A percentile compares a stretch with the other conserved stretches of the same genome.
phyloP scores from a whole-genome alignment of 2,113 vertebrate genomes.

The Urocitellus parryii region DNA sequence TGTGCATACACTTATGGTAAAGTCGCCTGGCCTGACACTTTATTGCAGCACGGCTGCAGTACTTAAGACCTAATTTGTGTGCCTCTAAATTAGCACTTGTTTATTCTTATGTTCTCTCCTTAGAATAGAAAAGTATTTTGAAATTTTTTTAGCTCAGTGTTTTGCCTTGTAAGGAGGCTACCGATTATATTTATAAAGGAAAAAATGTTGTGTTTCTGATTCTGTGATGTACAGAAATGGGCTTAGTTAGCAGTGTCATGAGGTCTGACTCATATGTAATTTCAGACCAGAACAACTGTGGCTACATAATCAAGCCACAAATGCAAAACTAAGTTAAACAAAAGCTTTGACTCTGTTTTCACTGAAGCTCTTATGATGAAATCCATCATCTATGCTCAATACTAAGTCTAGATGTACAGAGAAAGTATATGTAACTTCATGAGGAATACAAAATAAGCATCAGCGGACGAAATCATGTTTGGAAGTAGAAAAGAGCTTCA shows the following conservation, averaged over 20 bases:
- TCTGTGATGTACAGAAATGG: background rate
- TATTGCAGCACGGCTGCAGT: background rate
- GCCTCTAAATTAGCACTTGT: constrained; percentile 1
- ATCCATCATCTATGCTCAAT: background rate
- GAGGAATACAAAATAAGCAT: background rate
- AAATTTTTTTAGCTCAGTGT: background rate
- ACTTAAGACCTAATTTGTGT: background rate
- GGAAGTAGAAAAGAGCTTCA: background rate
- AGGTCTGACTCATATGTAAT: constrained; percentile 48
- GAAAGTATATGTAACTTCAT: background rate
- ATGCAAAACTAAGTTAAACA: constrained; percentile 52
- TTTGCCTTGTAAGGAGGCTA: constrained; percentile 51
- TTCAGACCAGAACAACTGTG: constrained; percentile 46
- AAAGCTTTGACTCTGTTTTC: background rate
- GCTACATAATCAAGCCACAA: background rate
- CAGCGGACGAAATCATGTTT: background rate
- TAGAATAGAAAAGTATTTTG: constrained; percentile 2
- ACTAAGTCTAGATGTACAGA: background rate
- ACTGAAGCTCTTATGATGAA: background rate
- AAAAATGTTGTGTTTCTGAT: constrained; percentile 29
- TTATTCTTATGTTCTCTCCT: background rate
- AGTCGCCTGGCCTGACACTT: background rate
- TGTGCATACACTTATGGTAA: background rate
- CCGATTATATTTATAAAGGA: constrained; percentile 40
- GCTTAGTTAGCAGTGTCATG: constrained; percentile 26